phyloP scores from a whole-genome alignment of 2,888 invertebrate species.

The Alsophila aescularia region DNA sequence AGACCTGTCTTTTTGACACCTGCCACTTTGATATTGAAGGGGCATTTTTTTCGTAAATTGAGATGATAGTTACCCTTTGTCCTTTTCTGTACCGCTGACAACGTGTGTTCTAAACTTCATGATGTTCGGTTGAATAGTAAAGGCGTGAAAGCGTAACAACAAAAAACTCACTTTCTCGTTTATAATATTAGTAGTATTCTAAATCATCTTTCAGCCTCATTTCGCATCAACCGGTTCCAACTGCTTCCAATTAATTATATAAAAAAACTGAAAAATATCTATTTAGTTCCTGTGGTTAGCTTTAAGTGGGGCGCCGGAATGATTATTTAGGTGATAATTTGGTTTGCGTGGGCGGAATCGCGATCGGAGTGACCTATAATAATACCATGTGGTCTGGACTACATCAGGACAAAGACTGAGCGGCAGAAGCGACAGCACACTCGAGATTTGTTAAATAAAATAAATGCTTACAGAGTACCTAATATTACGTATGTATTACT shows the following conservation, averaged over 20 bases:
- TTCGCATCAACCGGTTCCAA: conserved; percentile 9
- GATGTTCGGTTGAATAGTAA: too few relatives aligned
- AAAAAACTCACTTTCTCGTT: not conserved
- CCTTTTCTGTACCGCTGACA: too few relatives aligned
- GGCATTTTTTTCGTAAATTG: too few relatives aligned
- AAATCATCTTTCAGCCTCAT: conserved; percentile 4
- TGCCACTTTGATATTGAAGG: too few relatives aligned
- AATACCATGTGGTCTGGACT: conserved; percentile 49
- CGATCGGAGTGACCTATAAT: conserved; percentile 54
- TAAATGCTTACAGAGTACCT: too few relatives aligned
- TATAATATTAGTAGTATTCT: not conserved
- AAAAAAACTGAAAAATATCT: not conserved
- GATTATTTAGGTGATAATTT: conserved; percentile 54
- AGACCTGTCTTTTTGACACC: too few relatives aligned
- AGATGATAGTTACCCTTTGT: too few relatives aligned
- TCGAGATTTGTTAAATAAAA: not conserved
- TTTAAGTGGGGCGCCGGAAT: conserved; percentile 55
- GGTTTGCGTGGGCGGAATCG: conserved; percentile 52
- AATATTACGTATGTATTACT: too few relatives aligned
- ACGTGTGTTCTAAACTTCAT: too few relatives aligned
- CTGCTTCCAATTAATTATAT: conserved; percentile 15
- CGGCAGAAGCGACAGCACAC: not conserved
- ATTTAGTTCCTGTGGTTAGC: conserved; percentile 18
- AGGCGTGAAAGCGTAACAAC: too few relatives aligned
- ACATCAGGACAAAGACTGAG: conserved; percentile 40